These are phyloP conservation scores for Pogonophryne albipinna DNA, from an alignment of 2,797 vertebrate species.

Conservation along the genomic window DNA sequence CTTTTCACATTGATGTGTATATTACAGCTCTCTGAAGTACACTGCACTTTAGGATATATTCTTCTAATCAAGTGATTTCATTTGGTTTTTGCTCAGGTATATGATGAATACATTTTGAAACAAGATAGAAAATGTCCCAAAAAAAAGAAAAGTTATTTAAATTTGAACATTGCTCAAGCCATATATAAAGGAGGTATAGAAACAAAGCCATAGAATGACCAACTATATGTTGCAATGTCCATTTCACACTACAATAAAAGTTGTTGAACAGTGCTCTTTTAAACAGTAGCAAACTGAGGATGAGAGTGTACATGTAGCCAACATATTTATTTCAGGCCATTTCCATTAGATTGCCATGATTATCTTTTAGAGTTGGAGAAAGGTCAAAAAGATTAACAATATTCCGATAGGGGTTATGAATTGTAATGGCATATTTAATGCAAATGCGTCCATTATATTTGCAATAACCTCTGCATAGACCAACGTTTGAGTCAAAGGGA, in stretches of 20 bases:
- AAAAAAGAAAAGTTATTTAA: neutral
- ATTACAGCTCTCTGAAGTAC: slow-evolving; percentile 16
- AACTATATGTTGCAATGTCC: neutral
- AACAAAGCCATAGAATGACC: neutral
- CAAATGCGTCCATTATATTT: neutral
- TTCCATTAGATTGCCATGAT: neutral
- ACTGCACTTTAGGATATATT: slow-evolving; percentile 4
- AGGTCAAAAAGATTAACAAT: slow-evolving; percentile 1
- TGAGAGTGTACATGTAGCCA: neutral
- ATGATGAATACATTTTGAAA: too few relatives aligned
- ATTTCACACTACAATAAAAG: neutral
- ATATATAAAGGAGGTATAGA: neutral
- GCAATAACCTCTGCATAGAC: neutral
- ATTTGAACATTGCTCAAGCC: neutral
- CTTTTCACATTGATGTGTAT: neutral
- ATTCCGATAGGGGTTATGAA: neutral
- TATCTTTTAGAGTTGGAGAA: neutral
- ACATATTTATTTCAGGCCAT: neutral
- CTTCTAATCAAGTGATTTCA: slow-evolving; percentile 46
- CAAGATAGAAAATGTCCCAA: too few relatives aligned
- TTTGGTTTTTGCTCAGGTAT: slow-evolving; percentile 15
- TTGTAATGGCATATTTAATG: neutral
- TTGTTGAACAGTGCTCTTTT: too few relatives aligned
- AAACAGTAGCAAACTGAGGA: neutral
- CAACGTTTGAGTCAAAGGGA: too few relatives aligned